phyloP scores from a whole-genome alignment of 2,888 invertebrate species.

The Galeruca laticollis region DNA sequence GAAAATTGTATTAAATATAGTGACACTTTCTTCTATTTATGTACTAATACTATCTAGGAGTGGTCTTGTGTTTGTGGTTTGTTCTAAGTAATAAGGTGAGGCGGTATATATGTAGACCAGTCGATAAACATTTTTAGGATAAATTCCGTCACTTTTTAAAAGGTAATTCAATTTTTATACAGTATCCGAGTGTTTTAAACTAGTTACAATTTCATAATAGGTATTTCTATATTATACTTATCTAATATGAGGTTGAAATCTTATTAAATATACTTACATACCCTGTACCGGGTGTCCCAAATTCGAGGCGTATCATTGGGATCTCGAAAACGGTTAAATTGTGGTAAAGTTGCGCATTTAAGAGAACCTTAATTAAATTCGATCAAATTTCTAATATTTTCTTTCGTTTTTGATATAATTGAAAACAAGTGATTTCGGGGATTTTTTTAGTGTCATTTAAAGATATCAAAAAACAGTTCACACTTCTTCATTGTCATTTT shows the following conservation, averaged over 20 bases:
- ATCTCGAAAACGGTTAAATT: too few species aligned
- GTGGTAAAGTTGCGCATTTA: too few species aligned
- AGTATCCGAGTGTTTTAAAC: neutral
- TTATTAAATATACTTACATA: too few species aligned
- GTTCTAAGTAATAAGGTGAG: slow-evolving; percentile 26
- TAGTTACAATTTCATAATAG: neutral
- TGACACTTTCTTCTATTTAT: slow-evolving; percentile 4
- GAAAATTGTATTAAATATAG: slow-evolving; percentile 13
- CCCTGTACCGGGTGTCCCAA: too few species aligned
- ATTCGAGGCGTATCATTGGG: too few species aligned
- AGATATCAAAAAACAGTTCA: too few species aligned
- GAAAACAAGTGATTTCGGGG: too few species aligned
- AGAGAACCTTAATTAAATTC: too few species aligned
- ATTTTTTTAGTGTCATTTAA: too few species aligned
- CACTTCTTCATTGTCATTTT: too few species aligned
- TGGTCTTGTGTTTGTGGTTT: slow-evolving; percentile 25
- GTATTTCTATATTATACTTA: neutral
- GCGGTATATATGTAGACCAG: slow-evolving; percentile 24
- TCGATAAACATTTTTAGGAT: slow-evolving; percentile 10
- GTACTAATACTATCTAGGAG: slow-evolving; percentile 22
- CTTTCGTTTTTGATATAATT: too few species aligned
- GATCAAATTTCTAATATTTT: too few species aligned
- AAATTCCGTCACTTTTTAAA: neutral
- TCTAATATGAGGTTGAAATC: neutral
- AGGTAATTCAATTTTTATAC: neutral